phyloP scores from a whole-genome alignment of 2,113 vertebrate species.

The Spilogale gracilis region DNA sequence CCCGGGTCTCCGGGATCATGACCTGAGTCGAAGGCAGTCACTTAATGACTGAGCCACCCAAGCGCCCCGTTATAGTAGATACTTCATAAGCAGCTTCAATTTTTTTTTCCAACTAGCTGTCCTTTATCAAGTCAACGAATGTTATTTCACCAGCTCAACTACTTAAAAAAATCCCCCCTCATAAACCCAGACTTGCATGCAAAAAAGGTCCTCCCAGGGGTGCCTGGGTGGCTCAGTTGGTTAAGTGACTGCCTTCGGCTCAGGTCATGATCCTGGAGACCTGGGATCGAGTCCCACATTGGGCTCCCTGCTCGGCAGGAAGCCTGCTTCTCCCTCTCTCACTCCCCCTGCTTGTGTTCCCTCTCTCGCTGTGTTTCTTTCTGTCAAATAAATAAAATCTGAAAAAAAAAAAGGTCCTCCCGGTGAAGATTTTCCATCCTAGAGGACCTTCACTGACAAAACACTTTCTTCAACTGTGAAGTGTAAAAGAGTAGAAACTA shows the following conservation, averaged over 20 bases:
- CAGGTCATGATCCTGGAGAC: no score
- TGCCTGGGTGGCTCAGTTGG: no score
- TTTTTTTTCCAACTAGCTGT: not conserved
- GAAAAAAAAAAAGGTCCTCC: not conserved
- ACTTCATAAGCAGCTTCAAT: not conserved
- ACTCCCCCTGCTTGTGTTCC: no score
- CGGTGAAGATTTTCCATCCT: not conserved
- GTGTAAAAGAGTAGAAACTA: not conserved
- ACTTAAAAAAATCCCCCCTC: not conserved
- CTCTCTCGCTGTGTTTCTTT: no score
- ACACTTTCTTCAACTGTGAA: not conserved
- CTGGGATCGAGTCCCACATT: no score
- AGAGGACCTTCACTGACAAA: not conserved
- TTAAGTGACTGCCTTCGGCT: no score
- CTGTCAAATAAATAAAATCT: no score
- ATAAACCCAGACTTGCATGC: not conserved
- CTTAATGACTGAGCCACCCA: no score
- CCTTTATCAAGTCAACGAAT: not conserved
- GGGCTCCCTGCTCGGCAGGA: no score
- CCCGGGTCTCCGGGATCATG: no score
- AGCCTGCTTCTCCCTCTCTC: no score
- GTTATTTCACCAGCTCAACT: not conserved
- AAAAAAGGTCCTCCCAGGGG: not conserved
- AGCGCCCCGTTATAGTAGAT: not conserved
- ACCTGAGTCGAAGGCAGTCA: no score